phyloP scores from a whole-genome alignment of 2,113 vertebrate species.

The Sorex araneus region DNA sequence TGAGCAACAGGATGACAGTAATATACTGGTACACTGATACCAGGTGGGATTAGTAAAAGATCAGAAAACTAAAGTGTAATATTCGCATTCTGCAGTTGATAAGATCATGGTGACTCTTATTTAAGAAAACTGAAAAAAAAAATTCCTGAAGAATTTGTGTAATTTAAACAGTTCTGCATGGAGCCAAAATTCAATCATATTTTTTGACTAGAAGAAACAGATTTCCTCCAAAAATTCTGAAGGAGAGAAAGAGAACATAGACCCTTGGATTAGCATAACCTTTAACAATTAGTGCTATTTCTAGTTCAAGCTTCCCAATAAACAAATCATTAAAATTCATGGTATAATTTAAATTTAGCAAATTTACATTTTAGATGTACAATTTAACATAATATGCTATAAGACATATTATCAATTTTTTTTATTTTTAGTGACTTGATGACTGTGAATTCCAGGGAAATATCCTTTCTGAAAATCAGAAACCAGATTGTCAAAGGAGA shows the following conservation, averaged over 20 bases:
- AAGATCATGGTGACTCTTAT: neutral
- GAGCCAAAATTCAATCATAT: neutral
- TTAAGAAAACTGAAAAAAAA: slow-evolving; percentile 2
- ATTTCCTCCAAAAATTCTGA: slow-evolving; percentile 1
- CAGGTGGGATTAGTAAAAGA: neutral
- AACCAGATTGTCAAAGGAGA: too few species aligned
- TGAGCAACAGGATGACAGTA: too few species aligned
- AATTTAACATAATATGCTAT: too few species aligned
- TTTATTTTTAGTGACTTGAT: neutral
- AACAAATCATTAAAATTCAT: neutral
- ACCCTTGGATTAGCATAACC: neutral
- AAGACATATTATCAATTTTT: neutral
- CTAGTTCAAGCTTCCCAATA: neutral
- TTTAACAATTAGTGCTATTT: neutral
- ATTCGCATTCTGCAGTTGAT: neutral
- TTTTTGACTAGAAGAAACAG: neutral
- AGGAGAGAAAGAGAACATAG: neutral
- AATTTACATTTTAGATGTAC: neutral
- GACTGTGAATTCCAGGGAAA: neutral
- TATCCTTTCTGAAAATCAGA: neutral
- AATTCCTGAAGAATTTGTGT: neutral
- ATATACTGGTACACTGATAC: too few species aligned
- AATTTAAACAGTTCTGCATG: slow-evolving; percentile 1
- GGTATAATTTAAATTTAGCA: too few species aligned
- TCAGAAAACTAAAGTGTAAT: neutral